phyloP scores from a whole-genome alignment of 1,140 invertebrate species.

The Scaptomyza hsui region DNA sequence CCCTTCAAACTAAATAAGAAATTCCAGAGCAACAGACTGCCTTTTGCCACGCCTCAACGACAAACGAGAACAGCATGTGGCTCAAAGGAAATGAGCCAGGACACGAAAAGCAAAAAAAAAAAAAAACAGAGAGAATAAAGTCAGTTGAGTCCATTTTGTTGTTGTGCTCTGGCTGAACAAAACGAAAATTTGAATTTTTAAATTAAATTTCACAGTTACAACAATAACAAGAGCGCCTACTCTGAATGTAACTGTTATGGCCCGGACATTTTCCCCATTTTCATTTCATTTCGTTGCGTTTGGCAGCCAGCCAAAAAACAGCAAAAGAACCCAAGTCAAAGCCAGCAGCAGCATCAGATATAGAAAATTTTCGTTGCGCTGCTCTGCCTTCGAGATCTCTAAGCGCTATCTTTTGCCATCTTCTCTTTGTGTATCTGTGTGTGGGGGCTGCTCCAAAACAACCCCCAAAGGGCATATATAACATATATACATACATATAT shows the following conservation, averaged over 20 bases:
- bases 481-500: neutral
- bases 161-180: conserved; percentile 19
- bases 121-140: conserved; percentile 1
- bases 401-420: conserved; percentile 73
- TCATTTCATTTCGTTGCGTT: conserved; percentile 35
- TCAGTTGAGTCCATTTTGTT: conserved; percentile 6
- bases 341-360: conserved; percentile 75
- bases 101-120: conserved; percentile 22
- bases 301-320: conserved; percentile 6
- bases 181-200: conserved; percentile 80
- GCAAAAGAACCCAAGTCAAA: conserved; percentile 45
- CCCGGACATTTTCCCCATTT: conserved; percentile 50
- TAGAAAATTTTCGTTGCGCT: conserved; percentile 74
- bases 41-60: conserved; percentile 47
- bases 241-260: conserved; percentile 76
- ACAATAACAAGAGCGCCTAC: neutral
- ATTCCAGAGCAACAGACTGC: conserved; percentile 38
- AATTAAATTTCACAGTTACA: conserved; percentile 71
- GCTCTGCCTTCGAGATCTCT: conserved; percentile 49
- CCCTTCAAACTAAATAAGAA: conserved; percentile 26
- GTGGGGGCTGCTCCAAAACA: conserved; percentile 63
- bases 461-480: conserved; percentile 58
- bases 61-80: conserved; percentile 45
- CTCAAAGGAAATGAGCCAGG: conserved; percentile 50
- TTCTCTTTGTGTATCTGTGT: conserved; percentile 45